phyloP scores from a whole-genome alignment of 2,113 vertebrate genomes.

The rabbit (Oryctolagus cuniculus) region mOryCun1.1 NC_091453.1:44058501-44059000 shows the following conservation, averaged over 20 bases:
- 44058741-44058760: background rate
- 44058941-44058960: background rate
- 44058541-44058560: no score
- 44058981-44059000: background rate
- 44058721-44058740: background rate
- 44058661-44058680: background rate
- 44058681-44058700: background rate
- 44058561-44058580: no score
- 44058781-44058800: background rate
- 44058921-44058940: background rate
- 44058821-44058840: background rate
- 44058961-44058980: background rate
- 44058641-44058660: no score
- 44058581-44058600: no score
- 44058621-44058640: no score
- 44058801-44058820: background rate
- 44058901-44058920: background rate
- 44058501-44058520: no score
- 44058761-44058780: background rate
- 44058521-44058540: no score
- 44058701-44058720: background rate
- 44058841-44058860: background rate
- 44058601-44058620: no score
- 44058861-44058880: background rate
- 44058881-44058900: background rate